A percentile compares a stretch with the other conserved stretches of the same genome.
phyloP scores from a whole-genome alignment of 2,113 vertebrate genomes.

The Mormyrus iriodes region DNA sequence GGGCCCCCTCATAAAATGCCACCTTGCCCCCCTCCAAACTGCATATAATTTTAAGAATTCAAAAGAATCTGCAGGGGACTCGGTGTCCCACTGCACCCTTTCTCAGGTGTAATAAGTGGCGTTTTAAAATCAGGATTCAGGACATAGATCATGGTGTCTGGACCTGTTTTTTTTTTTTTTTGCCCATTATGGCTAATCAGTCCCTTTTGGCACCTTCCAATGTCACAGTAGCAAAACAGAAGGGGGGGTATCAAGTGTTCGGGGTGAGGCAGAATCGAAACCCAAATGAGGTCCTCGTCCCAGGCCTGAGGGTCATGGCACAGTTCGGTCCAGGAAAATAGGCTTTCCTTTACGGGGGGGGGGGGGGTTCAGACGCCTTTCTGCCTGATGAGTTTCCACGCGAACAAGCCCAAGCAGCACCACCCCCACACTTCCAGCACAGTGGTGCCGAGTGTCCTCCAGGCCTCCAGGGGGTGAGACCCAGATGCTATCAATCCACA shows the following conservation, averaged over 20 bases:
- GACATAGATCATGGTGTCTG: not conserved
- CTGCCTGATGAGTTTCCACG: not conserved
- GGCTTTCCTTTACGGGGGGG: not conserved
- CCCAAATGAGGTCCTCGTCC: not conserved
- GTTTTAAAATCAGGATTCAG: not conserved
- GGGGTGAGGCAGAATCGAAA: not conserved
- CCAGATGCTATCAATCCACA: not conserved
- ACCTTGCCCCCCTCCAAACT: no score
- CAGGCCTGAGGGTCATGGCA: not conserved
- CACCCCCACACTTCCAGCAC: not conserved
- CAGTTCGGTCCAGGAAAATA: not conserved
- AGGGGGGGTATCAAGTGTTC: not conserved
- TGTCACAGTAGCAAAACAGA: not conserved
- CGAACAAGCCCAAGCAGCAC: not conserved
- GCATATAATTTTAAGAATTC: not conserved
- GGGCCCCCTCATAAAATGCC: not conserved
- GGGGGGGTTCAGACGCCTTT: not conserved
- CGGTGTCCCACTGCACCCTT: not conserved
- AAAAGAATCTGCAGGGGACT: not conserved
- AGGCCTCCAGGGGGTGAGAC: not conserved
- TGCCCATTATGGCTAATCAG: not conserved
- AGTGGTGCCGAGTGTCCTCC: not conserved
- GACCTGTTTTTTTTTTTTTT: not conserved
- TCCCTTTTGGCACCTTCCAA: not conserved
- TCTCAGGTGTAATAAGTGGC: not conserved